These are phyloP conservation scores for Drosophila kanekoi DNA, from an alignment of 2,888 invertebrate species.

Conservation along the genomic window DNA sequence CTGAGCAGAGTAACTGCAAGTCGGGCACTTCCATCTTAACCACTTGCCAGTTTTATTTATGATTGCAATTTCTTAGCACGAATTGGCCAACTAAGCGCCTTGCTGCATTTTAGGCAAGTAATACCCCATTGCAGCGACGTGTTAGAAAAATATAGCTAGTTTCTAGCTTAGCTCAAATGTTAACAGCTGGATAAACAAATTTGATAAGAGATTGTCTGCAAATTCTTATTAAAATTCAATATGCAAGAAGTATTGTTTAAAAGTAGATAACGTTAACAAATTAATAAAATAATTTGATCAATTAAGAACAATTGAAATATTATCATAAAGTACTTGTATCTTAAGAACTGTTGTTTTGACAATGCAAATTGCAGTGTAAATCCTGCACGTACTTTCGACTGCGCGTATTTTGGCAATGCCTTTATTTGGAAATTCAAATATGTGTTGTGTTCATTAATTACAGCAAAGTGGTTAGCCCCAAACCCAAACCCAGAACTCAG, in stretches of 20 bases:
- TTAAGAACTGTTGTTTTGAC: background rate
- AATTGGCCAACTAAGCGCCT: constrained; percentile 52
- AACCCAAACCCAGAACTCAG: background rate
- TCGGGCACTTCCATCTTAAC: too few species aligned
- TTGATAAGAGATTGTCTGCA: background rate
- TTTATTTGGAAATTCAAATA: constrained; percentile 27
- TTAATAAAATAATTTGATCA: background rate
- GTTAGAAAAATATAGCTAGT: constrained; percentile 31
- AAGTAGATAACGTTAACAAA: background rate
- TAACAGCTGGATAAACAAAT: background rate
- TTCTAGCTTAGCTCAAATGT: constrained; percentile 46
- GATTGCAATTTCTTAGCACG: constrained; percentile 49
- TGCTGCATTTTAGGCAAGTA: constrained; percentile 51
- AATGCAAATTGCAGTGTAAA: background rate
- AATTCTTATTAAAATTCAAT: background rate
- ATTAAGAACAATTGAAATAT: background rate
- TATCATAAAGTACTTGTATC: background rate
- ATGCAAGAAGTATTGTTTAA: constrained; percentile 2
- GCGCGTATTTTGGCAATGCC: constrained; percentile 1
- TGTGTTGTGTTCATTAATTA: constrained; percentile 53
- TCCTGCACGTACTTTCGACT: background rate
- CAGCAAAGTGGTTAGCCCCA: constrained; percentile 34
- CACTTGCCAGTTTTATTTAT: constrained; percentile 54
- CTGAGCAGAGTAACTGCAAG: too few species aligned
- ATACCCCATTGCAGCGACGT: constrained; percentile 31